Evolutionary conservation across 2,888 invertebrate species (phyloP).

Genomic region (Cistogaster globosa): DNA sequence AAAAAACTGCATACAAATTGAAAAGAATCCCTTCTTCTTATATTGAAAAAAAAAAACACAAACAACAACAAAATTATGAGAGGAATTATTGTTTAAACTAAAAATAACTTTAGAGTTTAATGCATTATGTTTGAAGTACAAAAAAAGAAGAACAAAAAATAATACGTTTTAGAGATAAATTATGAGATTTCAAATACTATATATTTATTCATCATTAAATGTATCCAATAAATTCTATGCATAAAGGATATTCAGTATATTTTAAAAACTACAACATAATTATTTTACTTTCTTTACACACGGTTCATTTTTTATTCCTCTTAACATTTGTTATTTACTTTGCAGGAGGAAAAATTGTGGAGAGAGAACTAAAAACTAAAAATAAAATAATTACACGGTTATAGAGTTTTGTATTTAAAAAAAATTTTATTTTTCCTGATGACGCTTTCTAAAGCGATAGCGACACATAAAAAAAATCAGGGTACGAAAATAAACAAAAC

Average conservation of each 20-base stretch:
- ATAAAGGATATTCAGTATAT: conserved; percentile 32
- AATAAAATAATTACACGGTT: no score
- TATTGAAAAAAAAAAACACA: neutral
- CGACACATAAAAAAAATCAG: no score
- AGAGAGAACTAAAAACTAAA: no score
- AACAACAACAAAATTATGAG: conserved; percentile 24
- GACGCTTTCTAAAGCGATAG: no score
- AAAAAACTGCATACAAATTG: conserved; percentile 39
- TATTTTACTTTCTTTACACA: neutral
- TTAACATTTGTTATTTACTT: no score
- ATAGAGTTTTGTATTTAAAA: no score
- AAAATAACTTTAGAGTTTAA: conserved; percentile 27
- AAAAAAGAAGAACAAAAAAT: conserved; percentile 40
- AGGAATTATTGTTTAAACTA: conserved; percentile 56
- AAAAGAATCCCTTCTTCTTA: conserved; percentile 38
- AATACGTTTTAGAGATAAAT: conserved; percentile 39
- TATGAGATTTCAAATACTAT: conserved; percentile 53
- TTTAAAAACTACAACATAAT: neutral
- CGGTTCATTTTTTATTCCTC: no score
- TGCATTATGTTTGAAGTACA: conserved; percentile 3
- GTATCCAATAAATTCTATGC: conserved; percentile 6
- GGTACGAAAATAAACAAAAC: no score
- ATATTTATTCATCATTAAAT: conserved; percentile 40
- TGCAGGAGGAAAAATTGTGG: no score
- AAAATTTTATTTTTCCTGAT: no score